Evolutionary conservation across 2,797 vertebrate species (phyloP).

Genomic region (Fundulus diaphanus): DNA sequence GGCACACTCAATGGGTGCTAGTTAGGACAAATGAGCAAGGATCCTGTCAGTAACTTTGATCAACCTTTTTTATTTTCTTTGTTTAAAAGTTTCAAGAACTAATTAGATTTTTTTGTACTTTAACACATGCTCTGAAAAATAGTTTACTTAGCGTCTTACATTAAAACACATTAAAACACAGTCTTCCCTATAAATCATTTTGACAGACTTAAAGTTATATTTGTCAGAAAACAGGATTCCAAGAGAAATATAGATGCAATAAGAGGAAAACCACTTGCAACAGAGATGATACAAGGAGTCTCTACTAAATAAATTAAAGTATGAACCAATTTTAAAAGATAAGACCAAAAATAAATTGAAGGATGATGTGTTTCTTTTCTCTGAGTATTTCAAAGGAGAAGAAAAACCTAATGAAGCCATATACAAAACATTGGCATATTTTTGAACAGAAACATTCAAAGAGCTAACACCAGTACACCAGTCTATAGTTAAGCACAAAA

Average conservation of each 20-base stretch:
- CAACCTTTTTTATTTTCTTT: not conserved
- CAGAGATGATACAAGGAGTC: not conserved
- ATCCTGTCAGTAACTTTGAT: not conserved
- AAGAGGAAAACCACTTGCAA: too few relatives aligned
- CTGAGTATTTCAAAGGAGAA: too few relatives aligned
- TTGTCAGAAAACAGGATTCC: too few relatives aligned
- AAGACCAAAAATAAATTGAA: too few relatives aligned
- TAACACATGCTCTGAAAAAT: not conserved
- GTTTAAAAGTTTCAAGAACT: not conserved
- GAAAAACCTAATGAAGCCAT: not conserved
- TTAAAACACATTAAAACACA: not conserved
- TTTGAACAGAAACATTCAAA: not conserved
- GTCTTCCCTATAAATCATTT: not conserved
- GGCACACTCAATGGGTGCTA: constrained; percentile 10
- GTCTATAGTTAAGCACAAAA: not conserved
- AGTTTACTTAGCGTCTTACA: not conserved
- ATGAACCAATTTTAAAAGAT: not conserved
- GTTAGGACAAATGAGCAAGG: not conserved
- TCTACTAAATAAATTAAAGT: not conserved
- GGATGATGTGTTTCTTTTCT: too few relatives aligned
- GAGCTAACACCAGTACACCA: not conserved
- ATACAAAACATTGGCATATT: not conserved
- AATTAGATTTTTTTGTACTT: not conserved
- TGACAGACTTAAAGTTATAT: not conserved
- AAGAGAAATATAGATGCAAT: too few relatives aligned